These are phyloP conservation scores for Lagodon rhomboides DNA, from an alignment of 2,797 vertebrate species.

Conservation along the genomic window DNA sequence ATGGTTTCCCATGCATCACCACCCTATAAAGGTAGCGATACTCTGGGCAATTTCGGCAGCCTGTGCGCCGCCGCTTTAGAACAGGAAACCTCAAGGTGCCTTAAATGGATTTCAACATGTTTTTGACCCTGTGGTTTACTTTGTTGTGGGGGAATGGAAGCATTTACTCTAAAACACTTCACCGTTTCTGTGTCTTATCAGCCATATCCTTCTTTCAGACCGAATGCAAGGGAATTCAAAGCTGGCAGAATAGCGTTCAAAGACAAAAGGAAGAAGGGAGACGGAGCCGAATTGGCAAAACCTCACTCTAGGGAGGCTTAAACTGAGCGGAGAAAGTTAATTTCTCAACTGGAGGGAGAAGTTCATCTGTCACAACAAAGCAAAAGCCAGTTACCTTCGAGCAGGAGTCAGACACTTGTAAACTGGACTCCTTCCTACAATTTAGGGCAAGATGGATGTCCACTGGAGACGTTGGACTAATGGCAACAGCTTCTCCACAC, in stretches of 20 bases:
- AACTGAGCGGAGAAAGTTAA: constrained; percentile 31
- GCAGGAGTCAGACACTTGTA: constrained; percentile 11
- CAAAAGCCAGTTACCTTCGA: constrained; percentile 22
- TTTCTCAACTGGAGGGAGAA: constrained; percentile 38
- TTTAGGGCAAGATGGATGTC: constrained; percentile 15
- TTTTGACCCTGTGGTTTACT: constrained; percentile 60
- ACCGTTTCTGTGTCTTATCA: constrained; percentile 57
- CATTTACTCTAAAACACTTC: constrained; percentile 57
- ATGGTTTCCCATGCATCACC: constrained; percentile 67
- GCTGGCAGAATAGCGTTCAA: constrained; percentile 22
- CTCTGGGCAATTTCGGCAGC: constrained; percentile 38
- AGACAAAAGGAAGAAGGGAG: constrained; percentile 32
- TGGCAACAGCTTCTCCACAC: not conserved
- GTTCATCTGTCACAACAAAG: constrained; percentile 48
- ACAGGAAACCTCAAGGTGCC: constrained; percentile 52
- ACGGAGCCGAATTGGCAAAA: constrained; percentile 13
- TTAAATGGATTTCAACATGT: constrained; percentile 65
- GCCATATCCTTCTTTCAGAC: constrained; percentile 48
- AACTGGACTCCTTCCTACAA: not conserved
- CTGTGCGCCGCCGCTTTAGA: constrained; percentile 28
- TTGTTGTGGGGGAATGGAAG: constrained; percentile 52
- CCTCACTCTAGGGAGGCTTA: constrained; percentile 12
- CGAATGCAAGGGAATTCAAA: constrained; percentile 37
- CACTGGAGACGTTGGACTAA: not conserved
- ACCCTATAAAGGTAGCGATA: constrained; percentile 49